Conservation (phyloP, 2,797 vertebrate genomes). For the Myiothlypis coronata region DNA sequence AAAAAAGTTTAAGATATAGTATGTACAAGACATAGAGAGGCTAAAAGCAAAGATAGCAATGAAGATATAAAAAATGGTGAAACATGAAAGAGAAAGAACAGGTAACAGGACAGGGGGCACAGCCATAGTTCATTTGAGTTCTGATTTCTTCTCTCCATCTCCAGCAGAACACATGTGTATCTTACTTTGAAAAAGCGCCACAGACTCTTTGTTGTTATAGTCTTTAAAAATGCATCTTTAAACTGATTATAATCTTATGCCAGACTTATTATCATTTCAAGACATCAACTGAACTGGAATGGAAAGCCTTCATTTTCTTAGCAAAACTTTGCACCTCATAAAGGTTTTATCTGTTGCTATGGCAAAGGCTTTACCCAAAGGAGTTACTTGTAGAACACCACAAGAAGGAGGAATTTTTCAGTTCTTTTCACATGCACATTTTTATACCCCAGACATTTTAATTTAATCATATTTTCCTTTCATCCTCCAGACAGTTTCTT, state of each 20-base stretch:
- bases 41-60: not conserved
- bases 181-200: not conserved
- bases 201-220: not conserved
- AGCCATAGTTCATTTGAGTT: not conserved
- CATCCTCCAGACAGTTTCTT: slow-evolving; percentile 24
- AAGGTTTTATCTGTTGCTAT: slow-evolving; percentile 63
- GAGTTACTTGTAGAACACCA: not conserved
- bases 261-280: slow-evolving; percentile 61
- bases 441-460: slow-evolving; percentile 24
- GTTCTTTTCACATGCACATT: slow-evolving; percentile 26
- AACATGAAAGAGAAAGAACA: not conserved
- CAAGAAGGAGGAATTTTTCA: slow-evolving; percentile 1
- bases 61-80: not conserved
- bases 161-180: not conserved
- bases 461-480: slow-evolving; percentile 17
- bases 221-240: slow-evolving; percentile 2
- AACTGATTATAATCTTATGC: not conserved
- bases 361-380: slow-evolving; percentile 30
- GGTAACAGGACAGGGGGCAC: not conserved
- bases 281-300: slow-evolving; percentile 38
- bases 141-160: not conserved
- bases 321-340: slow-evolving; percentile 63
- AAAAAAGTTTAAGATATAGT: not conserved
- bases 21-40: not conserved
- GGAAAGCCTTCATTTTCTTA: slow-evolving; percentile 65